Percentiles rank a stretch among this genome's conserved stretches.
Evolutionary conservation across 2,113 vertebrate genomes (phyloP).

Genomic region (Hippocampus zosterae): DNA sequence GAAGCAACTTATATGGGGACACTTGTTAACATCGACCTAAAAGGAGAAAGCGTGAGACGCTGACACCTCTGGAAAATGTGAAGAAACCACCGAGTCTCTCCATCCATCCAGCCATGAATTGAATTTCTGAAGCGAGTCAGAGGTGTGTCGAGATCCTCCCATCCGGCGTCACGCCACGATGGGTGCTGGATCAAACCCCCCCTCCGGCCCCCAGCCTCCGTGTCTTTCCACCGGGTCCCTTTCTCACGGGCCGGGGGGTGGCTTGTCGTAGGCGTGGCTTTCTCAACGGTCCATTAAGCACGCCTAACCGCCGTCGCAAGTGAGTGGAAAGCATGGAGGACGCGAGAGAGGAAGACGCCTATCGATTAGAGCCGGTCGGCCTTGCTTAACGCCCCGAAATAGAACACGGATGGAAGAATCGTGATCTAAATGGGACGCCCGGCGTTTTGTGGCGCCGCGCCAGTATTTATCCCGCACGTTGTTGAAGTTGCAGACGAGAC

Average conservation of each 20-base stretch:
- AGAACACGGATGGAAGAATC: slow-evolving; percentile 25
- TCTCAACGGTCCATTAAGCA: too few species aligned
- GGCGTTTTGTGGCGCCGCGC: slow-evolving; percentile 29
- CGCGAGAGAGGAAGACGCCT: slow-evolving; percentile 38
- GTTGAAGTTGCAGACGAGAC: slow-evolving; percentile 14
- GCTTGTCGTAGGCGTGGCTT: slow-evolving; percentile 36
- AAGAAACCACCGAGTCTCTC: background rate
- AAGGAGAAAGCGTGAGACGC: background rate
- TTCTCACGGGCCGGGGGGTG: slow-evolving; percentile 32
- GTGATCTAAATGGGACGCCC: slow-evolving; percentile 2
- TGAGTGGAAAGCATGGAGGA: slow-evolving; percentile 24
- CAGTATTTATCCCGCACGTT: slow-evolving; percentile 11
- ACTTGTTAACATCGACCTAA: background rate
- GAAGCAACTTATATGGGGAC: slow-evolving; percentile 17
- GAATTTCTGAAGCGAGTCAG: too few species aligned
- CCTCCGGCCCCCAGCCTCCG: slow-evolving; percentile 3
- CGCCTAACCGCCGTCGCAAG: slow-evolving; percentile 34
- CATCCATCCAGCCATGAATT: too few species aligned
- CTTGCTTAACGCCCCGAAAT: slow-evolving; percentile 42
- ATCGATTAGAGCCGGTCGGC: slow-evolving; percentile 58
- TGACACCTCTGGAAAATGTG: background rate
- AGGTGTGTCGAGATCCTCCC: too few species aligned
- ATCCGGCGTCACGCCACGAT: too few species aligned
- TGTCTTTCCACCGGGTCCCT: slow-evolving; percentile 44
- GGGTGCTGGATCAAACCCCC: background rate